Percentiles rank a stretch among this genome's conserved stretches.
Conservation (phyloP, 2,797 vertebrate species). For the Triplophysa yarkandensis region DNA sequence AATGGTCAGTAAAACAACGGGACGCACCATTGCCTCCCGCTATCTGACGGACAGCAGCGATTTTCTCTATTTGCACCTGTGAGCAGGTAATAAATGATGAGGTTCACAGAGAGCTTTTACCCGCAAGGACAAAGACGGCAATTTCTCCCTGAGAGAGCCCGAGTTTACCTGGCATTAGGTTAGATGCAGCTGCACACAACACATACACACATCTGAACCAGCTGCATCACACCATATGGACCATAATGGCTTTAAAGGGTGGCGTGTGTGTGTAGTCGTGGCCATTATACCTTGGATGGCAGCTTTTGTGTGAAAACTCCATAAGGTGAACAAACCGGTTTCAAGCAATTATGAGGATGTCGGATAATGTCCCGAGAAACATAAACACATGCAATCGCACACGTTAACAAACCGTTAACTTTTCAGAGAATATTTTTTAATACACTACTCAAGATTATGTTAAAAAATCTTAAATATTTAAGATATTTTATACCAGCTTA, state of each 20-base stretch:
- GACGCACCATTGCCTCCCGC: conserved; percentile 40
- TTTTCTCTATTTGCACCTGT: conserved; percentile 55
- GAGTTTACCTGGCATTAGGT: conserved; percentile 36
- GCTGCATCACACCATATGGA: conserved; percentile 39
- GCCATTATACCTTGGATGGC: conserved; percentile 21
- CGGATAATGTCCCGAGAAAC: neutral
- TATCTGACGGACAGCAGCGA: conserved; percentile 49
- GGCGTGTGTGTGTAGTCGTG: neutral
- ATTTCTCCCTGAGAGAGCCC: conserved; percentile 48
- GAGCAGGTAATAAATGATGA: conserved; percentile 54
- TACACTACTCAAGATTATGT: too few relatives aligned
- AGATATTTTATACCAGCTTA: too few relatives aligned
- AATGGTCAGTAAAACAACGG: conserved; percentile 36
- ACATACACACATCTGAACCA: conserved; percentile 32
- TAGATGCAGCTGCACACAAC: conserved; percentile 8
- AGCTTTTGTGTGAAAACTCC: conserved; percentile 3
- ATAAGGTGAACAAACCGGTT: neutral
- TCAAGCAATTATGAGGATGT: neutral
- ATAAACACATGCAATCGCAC: neutral
- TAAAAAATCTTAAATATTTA: too few relatives aligned
- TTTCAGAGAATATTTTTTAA: neutral
- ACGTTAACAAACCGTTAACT: neutral
- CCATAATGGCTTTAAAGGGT: conserved; percentile 29
- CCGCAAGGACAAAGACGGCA: conserved; percentile 52
- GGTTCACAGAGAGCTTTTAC: conserved; percentile 46